Conservation (phyloP, 2,113 vertebrate species). For the Fulica atra region DNA sequence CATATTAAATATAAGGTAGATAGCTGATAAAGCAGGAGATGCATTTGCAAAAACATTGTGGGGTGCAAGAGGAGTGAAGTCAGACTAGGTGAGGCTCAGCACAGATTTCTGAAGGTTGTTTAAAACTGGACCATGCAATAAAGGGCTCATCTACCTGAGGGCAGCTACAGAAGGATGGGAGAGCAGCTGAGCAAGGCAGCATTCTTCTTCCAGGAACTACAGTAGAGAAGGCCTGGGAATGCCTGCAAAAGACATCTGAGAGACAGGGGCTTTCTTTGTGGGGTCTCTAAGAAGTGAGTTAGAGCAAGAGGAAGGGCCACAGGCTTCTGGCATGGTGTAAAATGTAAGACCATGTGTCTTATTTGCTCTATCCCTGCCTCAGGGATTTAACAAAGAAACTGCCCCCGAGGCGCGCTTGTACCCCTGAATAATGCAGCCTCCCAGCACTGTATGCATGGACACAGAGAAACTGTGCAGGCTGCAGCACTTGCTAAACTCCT, state of each 20-base stretch:
- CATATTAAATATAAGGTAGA: background rate
- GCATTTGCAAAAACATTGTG: background rate
- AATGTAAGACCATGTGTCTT: background rate
- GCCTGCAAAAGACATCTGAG: background rate
- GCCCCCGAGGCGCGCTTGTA: background rate
- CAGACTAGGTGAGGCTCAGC: background rate
- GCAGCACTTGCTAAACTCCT: background rate
- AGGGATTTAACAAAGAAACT: background rate
- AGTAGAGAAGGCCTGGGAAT: background rate
- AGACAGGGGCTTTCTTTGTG: background rate
- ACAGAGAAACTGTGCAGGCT: background rate
- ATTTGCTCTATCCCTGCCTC: background rate
- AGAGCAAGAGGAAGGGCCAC: background rate
- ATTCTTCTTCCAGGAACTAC: background rate
- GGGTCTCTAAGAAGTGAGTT: background rate
- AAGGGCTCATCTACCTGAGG: background rate
- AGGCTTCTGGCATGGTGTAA: background rate
- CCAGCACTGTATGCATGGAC: background rate
- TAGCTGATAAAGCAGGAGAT: background rate
- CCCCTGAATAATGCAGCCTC: background rate
- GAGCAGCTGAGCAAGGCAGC: background rate
- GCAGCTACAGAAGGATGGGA: background rate
- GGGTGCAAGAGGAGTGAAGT: background rate
- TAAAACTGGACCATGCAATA: background rate
- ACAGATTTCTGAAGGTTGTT: background rate